Evolutionary conservation across 2,797 vertebrate species (phyloP), one percentile per base, ranked within the genome.

Genomic region (Xenopus petersii): DNA sequence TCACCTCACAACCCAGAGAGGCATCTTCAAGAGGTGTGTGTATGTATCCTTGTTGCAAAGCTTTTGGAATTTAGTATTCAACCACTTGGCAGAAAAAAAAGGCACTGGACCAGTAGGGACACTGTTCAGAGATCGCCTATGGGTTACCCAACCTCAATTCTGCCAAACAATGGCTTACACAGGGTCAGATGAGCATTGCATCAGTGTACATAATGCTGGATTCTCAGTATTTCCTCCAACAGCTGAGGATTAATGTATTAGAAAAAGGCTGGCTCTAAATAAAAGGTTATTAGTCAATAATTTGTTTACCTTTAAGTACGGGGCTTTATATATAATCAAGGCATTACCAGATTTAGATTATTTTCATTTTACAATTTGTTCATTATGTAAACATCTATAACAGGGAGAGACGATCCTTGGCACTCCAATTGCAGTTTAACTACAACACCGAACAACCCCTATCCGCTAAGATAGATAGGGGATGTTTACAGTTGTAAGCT

Each of bases 101-200:
- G 76, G 71, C 76, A 79, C 76, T 74, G 71, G 71, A 74, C 51
- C 26, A 68, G 46, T 59, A 69, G 62, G 42, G 71, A 65, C 59
- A 74, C 48, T 26, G 36, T 46, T 63, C 26, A 59, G 9, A 42
- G n/a, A 70, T 67, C 66, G 42, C 54, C 17, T 46, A 33, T 10
- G 42, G 62, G 66, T 61, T 65, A 51, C 62, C 66, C 71, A 64
- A 30, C 64, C 66, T 70, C 70, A 17, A 33, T 60, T 78, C 70
- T 65, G 71, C 60, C 71, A 64, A 58, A 62, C 58, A 73, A 67
- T 60, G 55, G 63, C 33, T 73, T 51, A 49, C 48, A 63, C 33
- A 73, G 33, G 1, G 59, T 64, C 24, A 63, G 51, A 71, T 46
- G 64, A 67, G 33, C 60, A 55, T 60, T n/a, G 36, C 21, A 62